Conservation (phyloP, 35 echinoderm and acorn worm genomes). For the Anneissia japonica region DNA sequence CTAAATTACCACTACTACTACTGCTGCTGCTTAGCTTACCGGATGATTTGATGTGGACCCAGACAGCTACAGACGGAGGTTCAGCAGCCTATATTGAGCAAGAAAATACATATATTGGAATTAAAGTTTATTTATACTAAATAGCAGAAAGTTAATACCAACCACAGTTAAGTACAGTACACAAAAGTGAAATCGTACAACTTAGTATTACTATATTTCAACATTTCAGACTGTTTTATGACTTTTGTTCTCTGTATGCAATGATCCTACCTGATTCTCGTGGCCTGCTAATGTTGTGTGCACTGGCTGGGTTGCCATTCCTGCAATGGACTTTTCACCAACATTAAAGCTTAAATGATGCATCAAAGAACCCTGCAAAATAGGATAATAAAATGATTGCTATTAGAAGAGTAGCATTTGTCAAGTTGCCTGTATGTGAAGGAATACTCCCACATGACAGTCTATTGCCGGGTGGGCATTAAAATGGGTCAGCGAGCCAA, state of each 20-base stretch:
- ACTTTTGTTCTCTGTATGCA: too few species aligned
- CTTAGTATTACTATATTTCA: too few species aligned
- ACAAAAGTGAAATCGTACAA: too few species aligned
- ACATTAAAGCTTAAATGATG: not conserved
- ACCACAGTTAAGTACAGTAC: too few species aligned
- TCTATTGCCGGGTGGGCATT: too few species aligned
- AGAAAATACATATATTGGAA: not conserved
- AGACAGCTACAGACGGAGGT: constrained; percentile 20
- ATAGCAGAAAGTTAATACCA: not conserved
- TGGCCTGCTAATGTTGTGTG: not conserved
- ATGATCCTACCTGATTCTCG: not conserved
- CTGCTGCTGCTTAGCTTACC: not conserved
- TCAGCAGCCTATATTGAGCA: not conserved
- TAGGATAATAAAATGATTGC: too few species aligned
- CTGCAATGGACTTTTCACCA: not conserved
- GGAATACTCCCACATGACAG: too few species aligned
- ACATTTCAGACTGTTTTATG: too few species aligned
- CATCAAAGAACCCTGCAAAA: not conserved
- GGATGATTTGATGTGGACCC: constrained; percentile 57
- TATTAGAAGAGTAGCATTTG: too few species aligned
- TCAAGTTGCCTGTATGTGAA: too few species aligned
- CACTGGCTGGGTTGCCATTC: not conserved
- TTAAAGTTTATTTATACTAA: not conserved
- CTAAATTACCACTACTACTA: not conserved
- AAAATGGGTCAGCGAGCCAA: too few species aligned